These are phyloP conservation scores for Psittacula derbiana DNA, from an alignment of 2,797 vertebrate species.

Conservation along the genomic window DNA sequence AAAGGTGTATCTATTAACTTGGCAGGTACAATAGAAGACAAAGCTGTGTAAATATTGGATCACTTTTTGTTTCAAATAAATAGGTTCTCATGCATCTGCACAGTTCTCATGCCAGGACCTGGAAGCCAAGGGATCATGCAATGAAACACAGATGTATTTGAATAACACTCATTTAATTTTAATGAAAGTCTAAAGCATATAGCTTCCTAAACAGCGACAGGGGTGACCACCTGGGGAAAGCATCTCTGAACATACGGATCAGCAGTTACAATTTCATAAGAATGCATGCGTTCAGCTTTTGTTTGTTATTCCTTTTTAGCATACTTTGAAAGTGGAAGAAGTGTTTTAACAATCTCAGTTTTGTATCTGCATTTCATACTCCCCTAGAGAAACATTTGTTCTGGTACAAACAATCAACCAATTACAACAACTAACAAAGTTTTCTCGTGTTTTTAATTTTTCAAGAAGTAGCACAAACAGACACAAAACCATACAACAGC, in stretches of 20 bases:
- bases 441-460: background rate
- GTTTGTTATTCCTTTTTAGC: background rate
- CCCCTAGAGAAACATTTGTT: background rate
- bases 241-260: background rate
- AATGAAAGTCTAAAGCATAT: background rate
- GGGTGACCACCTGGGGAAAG: background rate
- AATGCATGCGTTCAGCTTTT: background rate
- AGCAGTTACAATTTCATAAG: background rate
- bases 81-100: background rate
- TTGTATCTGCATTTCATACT: background rate
- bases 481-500: background rate
- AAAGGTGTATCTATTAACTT: conserved; percentile 45
- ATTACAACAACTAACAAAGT: background rate
- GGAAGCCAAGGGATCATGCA: background rate
- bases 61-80: conserved; percentile 26
- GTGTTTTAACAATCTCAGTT: background rate
- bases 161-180: background rate
- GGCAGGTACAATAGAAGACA: conserved; percentile 21
- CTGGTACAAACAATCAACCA: background rate
- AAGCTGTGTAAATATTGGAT: conserved; percentile 33
- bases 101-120: background rate
- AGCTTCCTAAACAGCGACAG: background rate
- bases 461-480: background rate
- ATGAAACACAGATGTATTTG: background rate
- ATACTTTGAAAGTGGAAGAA: background rate